Evolutionary conservation across 2,888 invertebrate genomes (phyloP).

Genomic region (Elmis aenea): DNA sequence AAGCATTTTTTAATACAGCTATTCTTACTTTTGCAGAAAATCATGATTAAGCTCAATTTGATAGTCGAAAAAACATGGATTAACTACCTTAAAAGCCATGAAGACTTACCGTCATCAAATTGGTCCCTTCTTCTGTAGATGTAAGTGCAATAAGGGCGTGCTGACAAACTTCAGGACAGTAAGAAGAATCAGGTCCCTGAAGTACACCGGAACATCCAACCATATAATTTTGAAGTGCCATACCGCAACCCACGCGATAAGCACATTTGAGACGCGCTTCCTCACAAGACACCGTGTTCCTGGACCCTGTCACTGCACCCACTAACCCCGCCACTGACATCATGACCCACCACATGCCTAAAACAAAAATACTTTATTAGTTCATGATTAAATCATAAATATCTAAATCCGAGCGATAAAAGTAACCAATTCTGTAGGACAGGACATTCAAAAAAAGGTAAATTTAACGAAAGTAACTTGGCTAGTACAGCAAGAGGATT

Average conservation of each 20-base stretch:
- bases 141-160: slow-evolving; percentile 74
- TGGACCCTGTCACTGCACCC: slow-evolving; percentile 28
- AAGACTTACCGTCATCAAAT: slow-evolving; percentile 70
- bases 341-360: slow-evolving; percentile 46
- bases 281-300: slow-evolving; percentile 49
- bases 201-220: slow-evolving; percentile 66
- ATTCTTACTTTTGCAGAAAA: too few species aligned
- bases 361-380: too few species aligned
- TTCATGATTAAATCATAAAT: too few species aligned
- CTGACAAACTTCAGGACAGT: slow-evolving; percentile 69
- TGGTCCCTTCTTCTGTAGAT: slow-evolving; percentile 73
- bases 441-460: too few species aligned
- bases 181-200: slow-evolving; percentile 47
- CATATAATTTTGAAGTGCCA: slow-evolving; percentile 72
- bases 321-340: slow-evolving; percentile 40
- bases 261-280: slow-evolving; percentile 70
- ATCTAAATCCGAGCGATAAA: too few species aligned
- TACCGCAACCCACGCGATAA: slow-evolving; percentile 70
- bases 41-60: too few species aligned
- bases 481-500: too few species aligned
- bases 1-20: too few species aligned
- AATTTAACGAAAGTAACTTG: too few species aligned
- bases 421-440: too few species aligned
- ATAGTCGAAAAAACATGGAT: too few species aligned
- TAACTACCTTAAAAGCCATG: too few species aligned